Conservation (phyloP, 2,888 invertebrate genomes). For the Ganaspis brasiliensis region DNA sequence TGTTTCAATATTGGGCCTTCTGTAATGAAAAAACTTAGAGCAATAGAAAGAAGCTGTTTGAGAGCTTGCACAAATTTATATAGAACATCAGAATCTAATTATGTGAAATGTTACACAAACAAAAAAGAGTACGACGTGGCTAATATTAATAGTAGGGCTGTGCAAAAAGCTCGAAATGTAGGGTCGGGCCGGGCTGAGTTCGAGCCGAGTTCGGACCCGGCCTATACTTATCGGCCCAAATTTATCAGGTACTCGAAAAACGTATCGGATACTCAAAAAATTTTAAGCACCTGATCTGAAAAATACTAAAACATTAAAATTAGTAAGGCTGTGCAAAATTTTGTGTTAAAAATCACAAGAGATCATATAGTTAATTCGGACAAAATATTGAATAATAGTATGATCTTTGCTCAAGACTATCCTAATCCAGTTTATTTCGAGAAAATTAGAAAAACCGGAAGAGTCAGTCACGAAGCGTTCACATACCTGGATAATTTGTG, state of each 20-base stretch:
- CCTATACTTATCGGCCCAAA: too few relatives aligned
- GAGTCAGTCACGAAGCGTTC: constrained; percentile 42
- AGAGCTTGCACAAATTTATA: constrained; percentile 37
- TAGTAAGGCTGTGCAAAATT: too few relatives aligned
- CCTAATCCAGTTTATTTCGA: background rate
- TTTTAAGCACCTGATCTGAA: too few relatives aligned
- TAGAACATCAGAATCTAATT: constrained; percentile 38
- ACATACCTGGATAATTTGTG: constrained; percentile 11
- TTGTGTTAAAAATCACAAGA: constrained; percentile 46
- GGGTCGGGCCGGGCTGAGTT: too few relatives aligned
- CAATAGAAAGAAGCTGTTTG: constrained; percentile 42
- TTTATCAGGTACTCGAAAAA: too few relatives aligned
- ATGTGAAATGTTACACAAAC: constrained; percentile 33
- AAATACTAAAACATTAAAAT: too few relatives aligned
- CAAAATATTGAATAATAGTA: background rate
- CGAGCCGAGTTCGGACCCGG: too few relatives aligned
- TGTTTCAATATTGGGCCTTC: too few relatives aligned
- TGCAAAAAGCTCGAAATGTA: too few relatives aligned
- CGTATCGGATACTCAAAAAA: too few relatives aligned
- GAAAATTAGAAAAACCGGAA: background rate
- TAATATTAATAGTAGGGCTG: constrained; percentile 44
- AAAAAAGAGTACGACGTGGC: constrained; percentile 47
- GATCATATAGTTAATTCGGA: constrained; percentile 27
- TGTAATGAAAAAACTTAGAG: constrained; percentile 55
- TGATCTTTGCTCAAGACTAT: background rate